Conservation (phyloP, 2,113 vertebrate genomes). For the Prinia subflava region DNA sequence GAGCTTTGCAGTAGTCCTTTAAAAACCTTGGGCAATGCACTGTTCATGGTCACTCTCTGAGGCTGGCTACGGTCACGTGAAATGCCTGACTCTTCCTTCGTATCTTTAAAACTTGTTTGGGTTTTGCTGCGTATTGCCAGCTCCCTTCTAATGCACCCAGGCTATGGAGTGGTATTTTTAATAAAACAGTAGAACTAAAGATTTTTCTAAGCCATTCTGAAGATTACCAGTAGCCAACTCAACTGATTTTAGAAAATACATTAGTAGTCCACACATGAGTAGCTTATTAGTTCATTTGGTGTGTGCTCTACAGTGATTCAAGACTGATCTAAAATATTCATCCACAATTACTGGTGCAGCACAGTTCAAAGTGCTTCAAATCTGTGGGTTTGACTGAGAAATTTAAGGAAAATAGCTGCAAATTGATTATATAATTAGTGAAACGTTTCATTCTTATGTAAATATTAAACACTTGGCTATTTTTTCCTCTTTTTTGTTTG, state of each 20-base stretch:
- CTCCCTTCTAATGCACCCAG: neutral
- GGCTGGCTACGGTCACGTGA: neutral
- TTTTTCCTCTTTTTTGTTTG: neutral
- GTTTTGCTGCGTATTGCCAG: neutral
- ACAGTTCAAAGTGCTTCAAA: conserved; percentile 76
- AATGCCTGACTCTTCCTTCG: neutral
- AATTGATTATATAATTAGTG: conserved; percentile 70
- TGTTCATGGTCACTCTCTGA: neutral
- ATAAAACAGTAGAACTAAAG: conserved; percentile 26
- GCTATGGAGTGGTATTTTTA: conserved; percentile 1
- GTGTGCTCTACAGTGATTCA: conserved; percentile 65
- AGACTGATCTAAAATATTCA: conserved; percentile 78
- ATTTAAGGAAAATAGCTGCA: conserved; percentile 65
- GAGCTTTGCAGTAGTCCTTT: neutral
- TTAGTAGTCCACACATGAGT: conserved; percentile 77
- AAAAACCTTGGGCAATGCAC: neutral
- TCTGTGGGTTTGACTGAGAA: conserved; percentile 70
- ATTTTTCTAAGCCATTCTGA: conserved; percentile 28
- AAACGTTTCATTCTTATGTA: conserved; percentile 59
- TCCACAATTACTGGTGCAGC: conserved; percentile 75
- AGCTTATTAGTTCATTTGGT: conserved; percentile 76
- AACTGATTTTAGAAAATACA: conserved; percentile 50
- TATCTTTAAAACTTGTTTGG: neutral
- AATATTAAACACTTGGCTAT: conserved; percentile 41
- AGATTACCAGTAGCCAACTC: conserved; percentile 24